Evolutionary conservation across 1,140 invertebrate genomes (phyloP), one percentile per base, ranked within the genome.

Genomic region (Zeugodacus cucurbitae): DNA sequence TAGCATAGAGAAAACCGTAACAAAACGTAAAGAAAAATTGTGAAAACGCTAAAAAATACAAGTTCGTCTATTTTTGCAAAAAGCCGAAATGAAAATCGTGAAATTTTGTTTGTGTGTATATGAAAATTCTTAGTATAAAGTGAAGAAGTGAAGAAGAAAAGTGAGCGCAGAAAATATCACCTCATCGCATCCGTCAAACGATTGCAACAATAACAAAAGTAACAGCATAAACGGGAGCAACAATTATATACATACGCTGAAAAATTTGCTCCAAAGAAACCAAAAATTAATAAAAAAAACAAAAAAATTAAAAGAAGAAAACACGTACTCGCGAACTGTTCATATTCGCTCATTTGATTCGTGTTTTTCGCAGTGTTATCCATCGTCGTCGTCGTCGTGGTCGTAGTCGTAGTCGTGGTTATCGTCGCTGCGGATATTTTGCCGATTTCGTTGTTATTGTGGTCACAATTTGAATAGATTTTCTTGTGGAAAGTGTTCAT

Each of bases 151-250:
- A 48, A 82, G n/a, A 29, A n/a, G n/a, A 82, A 48, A 48, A 82
- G 41, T 74, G 67, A 74, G 34, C 67, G 74, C 41, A 82, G n/a
- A 82, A 82, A 82, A 82, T 26, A 82, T 74, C 67, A 74, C 67
- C 67, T 74, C 67, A 48, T 82, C 74, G 74, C 67, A 74, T 74
- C 74, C 74, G 74, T 82, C 74, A 82, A 82, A 82, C 37, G 32
- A 82, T 82, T 82, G 44, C 37, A 82, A 82, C 8, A 82, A 82
- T 20, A 82, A 78, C 64, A 34, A 74, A 32, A 74, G 29, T 32
- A 74, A 37, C 67, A 74, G 20, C 34, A 34, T 22, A n/a, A 82
- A 82, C n/a, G 74, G 74, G 41, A 82, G 74, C 41, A 82, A 48
- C 74, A 82, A 82, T 82, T 82, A 82, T 26, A 82, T 74, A 74